phyloP scores from a whole-genome alignment of 2,797 vertebrate genomes.

The Cercopithecus mitis region DNA sequence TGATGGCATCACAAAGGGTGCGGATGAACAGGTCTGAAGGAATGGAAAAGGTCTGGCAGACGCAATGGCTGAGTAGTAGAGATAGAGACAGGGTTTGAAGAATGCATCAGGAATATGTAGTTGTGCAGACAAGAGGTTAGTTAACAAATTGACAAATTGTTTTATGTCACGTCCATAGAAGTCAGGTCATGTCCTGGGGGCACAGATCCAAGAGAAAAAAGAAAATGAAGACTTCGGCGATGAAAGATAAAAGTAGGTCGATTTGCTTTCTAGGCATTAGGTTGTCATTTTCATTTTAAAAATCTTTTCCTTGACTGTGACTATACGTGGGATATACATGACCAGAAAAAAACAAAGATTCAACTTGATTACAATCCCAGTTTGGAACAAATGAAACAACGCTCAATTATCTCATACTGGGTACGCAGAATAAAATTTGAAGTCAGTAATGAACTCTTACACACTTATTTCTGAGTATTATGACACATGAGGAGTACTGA shows the following conservation, averaged over 20 bases:
- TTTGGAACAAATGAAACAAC: not conserved
- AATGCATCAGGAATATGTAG: not conserved
- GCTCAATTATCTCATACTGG: not conserved
- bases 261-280: not conserved
- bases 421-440: not conserved
- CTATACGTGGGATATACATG: not conserved
- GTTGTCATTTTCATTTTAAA: not conserved
- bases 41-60: not conserved
- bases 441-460: conserved; percentile 7
- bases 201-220: not conserved
- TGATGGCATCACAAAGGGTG: not conserved
- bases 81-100: not conserved
- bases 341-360: not conserved
- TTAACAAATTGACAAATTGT: not conserved
- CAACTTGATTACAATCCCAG: not conserved
- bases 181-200: not conserved
- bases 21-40: not conserved
- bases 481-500: not conserved
- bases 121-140: not conserved
- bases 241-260: not conserved
- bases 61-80: not conserved
- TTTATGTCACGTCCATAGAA: not conserved
- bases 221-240: not conserved
- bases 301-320: not conserved
- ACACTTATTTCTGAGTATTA: not conserved